Evolutionary conservation across 1,140 invertebrate genomes (phyloP).

Genomic region (Argopecten irradians): DNA sequence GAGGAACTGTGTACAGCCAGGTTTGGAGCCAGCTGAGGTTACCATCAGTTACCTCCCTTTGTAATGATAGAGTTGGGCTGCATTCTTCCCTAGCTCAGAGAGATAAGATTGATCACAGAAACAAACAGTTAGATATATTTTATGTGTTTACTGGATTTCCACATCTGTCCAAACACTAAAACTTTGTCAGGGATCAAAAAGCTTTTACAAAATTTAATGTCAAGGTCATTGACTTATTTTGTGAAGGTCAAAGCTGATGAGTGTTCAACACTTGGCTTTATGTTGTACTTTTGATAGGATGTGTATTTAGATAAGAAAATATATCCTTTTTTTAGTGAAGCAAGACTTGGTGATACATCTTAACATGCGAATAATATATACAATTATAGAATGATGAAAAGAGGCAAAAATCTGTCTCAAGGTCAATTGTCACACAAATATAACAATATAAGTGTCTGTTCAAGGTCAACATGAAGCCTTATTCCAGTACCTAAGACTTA

Average conservation of each 20-base stretch:
- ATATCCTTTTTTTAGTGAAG: no score
- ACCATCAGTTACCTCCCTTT: background rate
- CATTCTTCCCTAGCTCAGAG: background rate
- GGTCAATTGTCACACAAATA: no score
- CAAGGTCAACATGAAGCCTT: no score
- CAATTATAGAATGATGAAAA: no score
- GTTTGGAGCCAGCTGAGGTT: background rate
- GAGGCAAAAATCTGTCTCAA: no score
- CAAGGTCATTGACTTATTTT: background rate
- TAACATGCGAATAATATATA: no score
- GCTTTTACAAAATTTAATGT: background rate
- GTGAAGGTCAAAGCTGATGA: background rate
- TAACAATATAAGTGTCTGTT: no score
- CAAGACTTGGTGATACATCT: no score
- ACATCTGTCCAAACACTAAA: conserved; percentile 16
- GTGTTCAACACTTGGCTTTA: background rate
- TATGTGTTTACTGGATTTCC: background rate
- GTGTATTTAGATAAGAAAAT: no score
- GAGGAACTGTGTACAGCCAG: background rate
- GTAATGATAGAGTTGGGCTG: background rate
- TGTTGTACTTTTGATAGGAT: background rate
- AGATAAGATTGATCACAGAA: background rate
- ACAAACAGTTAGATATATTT: background rate
- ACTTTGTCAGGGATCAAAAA: background rate
- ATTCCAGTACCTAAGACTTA: no score